Evolutionary conservation across 1,140 invertebrate genomes (phyloP), one percentile per base, ranked within the genome.

Genomic region (Luehdorfia chinensis): DNA sequence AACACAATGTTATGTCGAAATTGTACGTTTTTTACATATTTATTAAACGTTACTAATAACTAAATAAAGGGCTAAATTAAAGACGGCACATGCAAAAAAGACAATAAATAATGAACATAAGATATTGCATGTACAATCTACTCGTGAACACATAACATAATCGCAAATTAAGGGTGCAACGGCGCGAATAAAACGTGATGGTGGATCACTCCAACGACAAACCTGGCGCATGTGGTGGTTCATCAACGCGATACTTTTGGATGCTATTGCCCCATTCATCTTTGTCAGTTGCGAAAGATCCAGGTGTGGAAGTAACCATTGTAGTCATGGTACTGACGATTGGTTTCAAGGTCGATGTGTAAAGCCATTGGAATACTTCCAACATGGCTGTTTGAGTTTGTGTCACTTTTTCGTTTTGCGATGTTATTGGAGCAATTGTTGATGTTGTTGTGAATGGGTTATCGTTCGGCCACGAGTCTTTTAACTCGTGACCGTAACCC

Each of bases 351-450:
- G 87, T 86, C 30, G 85, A 76, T 23, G 83, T 65, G 54, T 74
- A 84, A 18, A 87, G 66, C 80, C 81, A 87, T 60, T 87, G 77
- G 60, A 81, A 80, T 43, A 89, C 86, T 60, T 89, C 88, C 70
- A 87, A 87, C 75, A 87, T 85, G 50, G 83, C 84, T 45, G 88
- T 88, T 47, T 80, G 79, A 28, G 78, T 71, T 56, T 69, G 74
- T 25, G 83, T 81, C 50, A 69, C 74, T 77, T 85, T 77, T 34
- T 86, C 75, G 13, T 75, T 60, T 18, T 80, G 67, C 27, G 78
- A 78, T 5, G 79, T 80, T 31, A 85, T 52, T 44, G 84, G 74
- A 41, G 80, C 59, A 52, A 76, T 64, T 51, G 83, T 80, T 33
- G 80, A 78, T 31, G 80, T 77, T 45, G 86, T 86, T 39, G 86